These are phyloP conservation scores for Pecten maximus DNA, from an alignment of 2,888 invertebrate species.

Conservation along the genomic window DNA sequence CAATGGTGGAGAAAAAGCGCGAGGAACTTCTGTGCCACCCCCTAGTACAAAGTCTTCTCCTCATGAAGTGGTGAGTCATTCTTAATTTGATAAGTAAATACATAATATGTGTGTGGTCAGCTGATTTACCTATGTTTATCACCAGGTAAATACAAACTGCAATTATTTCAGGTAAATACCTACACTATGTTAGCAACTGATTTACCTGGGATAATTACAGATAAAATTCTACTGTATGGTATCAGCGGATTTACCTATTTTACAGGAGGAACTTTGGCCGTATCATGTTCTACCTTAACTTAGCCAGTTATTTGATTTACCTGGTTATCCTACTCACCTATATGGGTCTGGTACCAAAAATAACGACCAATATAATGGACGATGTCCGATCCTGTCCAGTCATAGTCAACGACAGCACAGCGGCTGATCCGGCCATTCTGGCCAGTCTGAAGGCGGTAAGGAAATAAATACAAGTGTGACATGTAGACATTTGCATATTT, in stretches of 20 bases:
- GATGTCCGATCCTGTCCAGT: conserved; percentile 63
- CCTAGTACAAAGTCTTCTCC: conserved; percentile 63
- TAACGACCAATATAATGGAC: conserved; percentile 60
- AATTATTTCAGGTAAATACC: too few species aligned
- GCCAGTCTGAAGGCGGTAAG: conserved; percentile 60
- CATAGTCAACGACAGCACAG: conserved; percentile 48
- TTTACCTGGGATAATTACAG: too few species aligned
- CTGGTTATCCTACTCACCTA: conserved; percentile 57
- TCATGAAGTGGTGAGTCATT: conserved; percentile 62
- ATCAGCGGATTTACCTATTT: not conserved
- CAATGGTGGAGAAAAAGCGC: conserved; percentile 63
- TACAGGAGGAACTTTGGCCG: conserved; percentile 64
- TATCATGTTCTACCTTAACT: conserved; percentile 58
- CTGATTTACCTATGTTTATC: not conserved
- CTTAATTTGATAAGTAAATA: not conserved
- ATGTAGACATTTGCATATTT: too few species aligned
- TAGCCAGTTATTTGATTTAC: conserved; percentile 58
- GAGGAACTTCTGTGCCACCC: conserved; percentile 64
- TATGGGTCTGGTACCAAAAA: conserved; percentile 59
- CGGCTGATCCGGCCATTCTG: conserved; percentile 55
- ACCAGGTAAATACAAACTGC: not conserved
- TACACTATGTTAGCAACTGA: too few species aligned
- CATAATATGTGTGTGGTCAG: too few species aligned
- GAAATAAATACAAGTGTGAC: too few species aligned
- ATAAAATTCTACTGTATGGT: too few species aligned